These are phyloP conservation scores for Cataglyphis hispanica DNA, from an alignment of 1,140 invertebrate genomes.

Conservation along the genomic window DNA sequence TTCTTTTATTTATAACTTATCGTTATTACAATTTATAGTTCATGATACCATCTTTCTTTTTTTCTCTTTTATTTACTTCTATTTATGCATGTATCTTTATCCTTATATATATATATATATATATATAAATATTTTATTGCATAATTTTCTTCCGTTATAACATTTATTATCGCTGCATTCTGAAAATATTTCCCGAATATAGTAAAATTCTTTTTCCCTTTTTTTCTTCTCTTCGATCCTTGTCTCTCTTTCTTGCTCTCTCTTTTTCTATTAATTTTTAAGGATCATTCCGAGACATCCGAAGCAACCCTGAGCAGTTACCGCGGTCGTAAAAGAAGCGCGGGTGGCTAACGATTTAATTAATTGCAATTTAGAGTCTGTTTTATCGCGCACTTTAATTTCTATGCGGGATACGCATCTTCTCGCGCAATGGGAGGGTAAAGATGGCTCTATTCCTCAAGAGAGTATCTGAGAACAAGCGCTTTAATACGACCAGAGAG, in stretches of 20 bases:
- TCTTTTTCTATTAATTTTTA: constrained; percentile 50
- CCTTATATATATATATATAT: background rate
- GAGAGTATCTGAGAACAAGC: constrained; percentile 45
- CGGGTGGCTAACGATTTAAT: constrained; percentile 52
- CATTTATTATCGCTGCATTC: background rate
- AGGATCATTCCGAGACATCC: constrained; percentile 17
- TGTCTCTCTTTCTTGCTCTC: background rate
- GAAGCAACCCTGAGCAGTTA: constrained; percentile 22
- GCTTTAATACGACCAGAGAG: constrained; percentile 58
- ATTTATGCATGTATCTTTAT: background rate
- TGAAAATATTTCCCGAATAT: background rate
- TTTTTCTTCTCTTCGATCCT: constrained; percentile 1
- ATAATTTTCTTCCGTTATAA: background rate
- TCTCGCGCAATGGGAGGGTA: background rate
- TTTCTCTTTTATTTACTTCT: background rate
- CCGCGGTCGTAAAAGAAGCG: constrained; percentile 41
- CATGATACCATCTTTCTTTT: background rate
- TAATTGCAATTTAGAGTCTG: constrained; percentile 53
- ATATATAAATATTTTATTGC: background rate
- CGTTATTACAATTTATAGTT: background rate
- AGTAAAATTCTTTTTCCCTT: background rate
- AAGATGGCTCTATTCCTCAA: constrained; percentile 15
- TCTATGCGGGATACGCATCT: constrained; percentile 51
- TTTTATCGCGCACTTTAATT: constrained; percentile 63
- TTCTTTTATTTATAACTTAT: background rate